phyloP scores from a whole-genome alignment of 2,113 vertebrate species.

The Australoheros scitulus region DNA sequence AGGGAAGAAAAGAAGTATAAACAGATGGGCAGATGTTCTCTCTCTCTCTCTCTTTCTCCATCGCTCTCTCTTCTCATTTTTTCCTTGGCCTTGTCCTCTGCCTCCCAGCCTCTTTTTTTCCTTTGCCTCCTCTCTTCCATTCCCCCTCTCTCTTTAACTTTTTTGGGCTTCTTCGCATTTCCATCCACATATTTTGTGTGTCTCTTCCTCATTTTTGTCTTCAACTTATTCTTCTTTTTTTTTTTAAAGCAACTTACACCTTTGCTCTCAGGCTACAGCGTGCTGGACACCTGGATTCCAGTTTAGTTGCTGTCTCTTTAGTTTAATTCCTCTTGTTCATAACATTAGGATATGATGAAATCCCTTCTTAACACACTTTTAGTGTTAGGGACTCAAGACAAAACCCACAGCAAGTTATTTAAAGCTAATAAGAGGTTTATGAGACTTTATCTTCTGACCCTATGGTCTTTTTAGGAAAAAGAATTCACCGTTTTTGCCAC shows the following conservation, averaged over 20 bases:
- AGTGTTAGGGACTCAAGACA: neutral
- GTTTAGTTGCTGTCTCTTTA: neutral
- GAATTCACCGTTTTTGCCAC: neutral
- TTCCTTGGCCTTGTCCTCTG: constrained; percentile 47
- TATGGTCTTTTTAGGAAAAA: neutral
- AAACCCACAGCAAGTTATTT: neutral
- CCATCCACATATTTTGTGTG: neutral
- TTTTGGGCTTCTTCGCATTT: neutral
- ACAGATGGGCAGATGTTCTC: constrained; percentile 78
- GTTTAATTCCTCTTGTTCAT: neutral
- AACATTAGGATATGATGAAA: neutral
- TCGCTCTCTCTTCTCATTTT: constrained; percentile 22
- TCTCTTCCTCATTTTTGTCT: constrained; percentile 2
- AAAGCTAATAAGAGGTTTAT: neutral
- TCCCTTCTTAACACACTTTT: neutral
- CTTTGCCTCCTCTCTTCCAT: neutral
- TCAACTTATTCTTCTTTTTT: neutral
- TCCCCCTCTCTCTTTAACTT: neutral
- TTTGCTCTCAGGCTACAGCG: neutral
- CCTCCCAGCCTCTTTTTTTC: neutral
- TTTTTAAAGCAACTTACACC: neutral
- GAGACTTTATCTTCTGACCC: neutral
- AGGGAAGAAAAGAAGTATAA: constrained; percentile 75
- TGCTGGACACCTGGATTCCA: neutral
- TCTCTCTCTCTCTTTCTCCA: constrained; percentile 43